Percentiles rank a stretch among this genome's conserved stretches.
These are phyloP conservation scores for Creontiades dilutus DNA, from an alignment of 2,888 invertebrate genomes.

Conservation along the genomic window DNA sequence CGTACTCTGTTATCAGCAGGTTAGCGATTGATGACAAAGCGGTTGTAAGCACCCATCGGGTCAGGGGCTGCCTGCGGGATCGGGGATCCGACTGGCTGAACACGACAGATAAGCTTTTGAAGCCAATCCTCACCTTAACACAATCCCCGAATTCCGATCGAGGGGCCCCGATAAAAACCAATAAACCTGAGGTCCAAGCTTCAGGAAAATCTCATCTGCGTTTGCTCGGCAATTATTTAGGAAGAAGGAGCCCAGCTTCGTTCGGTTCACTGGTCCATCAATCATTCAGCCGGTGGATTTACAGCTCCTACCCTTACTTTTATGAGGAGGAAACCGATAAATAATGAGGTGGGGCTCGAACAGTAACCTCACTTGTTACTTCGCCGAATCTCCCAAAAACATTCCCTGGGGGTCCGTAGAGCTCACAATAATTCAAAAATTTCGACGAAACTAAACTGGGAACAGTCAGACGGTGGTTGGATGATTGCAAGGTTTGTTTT, in stretches of 20 bases:
- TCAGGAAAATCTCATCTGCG: slow-evolving; percentile 40
- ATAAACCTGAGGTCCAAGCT: background rate
- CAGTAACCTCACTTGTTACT: background rate
- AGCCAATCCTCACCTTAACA: slow-evolving; percentile 14
- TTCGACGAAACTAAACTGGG: background rate
- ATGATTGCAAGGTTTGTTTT: too few species aligned
- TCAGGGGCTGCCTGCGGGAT: background rate
- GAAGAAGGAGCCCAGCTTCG: too few species aligned
- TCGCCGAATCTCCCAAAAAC: background rate
- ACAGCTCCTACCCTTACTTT: slow-evolving; percentile 48
- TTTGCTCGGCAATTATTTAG: slow-evolving; percentile 15
- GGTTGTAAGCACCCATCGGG: background rate
- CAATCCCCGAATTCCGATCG: background rate
- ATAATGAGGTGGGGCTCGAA: slow-evolving; percentile 17
- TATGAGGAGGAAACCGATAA: slow-evolving; percentile 47
- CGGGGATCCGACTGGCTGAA: slow-evolving; percentile 32
- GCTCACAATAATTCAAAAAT: slow-evolving; percentile 37
- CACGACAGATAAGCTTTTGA: slow-evolving; percentile 28
- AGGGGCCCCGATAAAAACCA: background rate
- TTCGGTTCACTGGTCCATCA: background rate
- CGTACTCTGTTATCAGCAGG: slow-evolving; percentile 28
- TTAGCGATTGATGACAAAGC: slow-evolving; percentile 53
- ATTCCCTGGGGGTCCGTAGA: slow-evolving; percentile 11
- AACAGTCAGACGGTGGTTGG: background rate
- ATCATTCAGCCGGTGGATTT: slow-evolving; percentile 44